Conservation (phyloP, 35 echinoderm and acorn worm species). For the Acanthaster planci region DNA sequence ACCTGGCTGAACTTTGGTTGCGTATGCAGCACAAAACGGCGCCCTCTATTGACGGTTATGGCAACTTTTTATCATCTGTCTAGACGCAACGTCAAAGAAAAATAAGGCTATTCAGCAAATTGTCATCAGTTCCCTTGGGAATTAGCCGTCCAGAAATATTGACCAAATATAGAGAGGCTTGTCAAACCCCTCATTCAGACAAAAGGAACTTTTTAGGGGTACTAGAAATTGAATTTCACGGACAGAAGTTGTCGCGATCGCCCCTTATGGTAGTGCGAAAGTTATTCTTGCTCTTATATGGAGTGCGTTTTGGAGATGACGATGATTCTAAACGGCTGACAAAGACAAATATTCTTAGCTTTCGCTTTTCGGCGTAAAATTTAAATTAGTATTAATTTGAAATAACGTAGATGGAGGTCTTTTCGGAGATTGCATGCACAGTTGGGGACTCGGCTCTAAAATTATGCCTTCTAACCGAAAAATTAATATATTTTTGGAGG, state of each 20-base stretch:
- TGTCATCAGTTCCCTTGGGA: slow-evolving; percentile 1
- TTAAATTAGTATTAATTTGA: slow-evolving; percentile 27
- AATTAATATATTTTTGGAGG: not conserved
- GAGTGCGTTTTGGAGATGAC: slow-evolving; percentile 2
- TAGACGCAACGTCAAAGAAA: not conserved
- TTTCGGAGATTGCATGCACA: not conserved
- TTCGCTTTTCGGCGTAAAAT: slow-evolving; percentile 19
- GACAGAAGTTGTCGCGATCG: not conserved
- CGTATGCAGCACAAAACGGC: not conserved
- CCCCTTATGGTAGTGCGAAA: not conserved
- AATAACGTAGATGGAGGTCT: slow-evolving; percentile 15
- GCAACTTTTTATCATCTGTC: not conserved
- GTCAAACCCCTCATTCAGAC: slow-evolving; percentile 4
- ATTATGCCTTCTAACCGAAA: not conserved
- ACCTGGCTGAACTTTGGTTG: too few relatives aligned
- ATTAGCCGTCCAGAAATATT: slow-evolving; percentile 9
- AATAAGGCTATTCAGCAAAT: slow-evolving; percentile 1
- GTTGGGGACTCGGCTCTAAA: not conserved
- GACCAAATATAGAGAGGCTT: slow-evolving; percentile 28
- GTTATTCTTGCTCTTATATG: slow-evolving; percentile 2
- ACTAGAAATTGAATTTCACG: not conserved
- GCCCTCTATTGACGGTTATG: not conserved
- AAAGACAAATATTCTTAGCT: not conserved
- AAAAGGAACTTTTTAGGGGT: slow-evolving; percentile 5
- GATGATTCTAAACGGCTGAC: not conserved